Evolutionary conservation across 2,797 vertebrate species (phyloP), one percentile per base, ranked within the genome.

Genomic region (Mormyrops attenuatus): DNA sequence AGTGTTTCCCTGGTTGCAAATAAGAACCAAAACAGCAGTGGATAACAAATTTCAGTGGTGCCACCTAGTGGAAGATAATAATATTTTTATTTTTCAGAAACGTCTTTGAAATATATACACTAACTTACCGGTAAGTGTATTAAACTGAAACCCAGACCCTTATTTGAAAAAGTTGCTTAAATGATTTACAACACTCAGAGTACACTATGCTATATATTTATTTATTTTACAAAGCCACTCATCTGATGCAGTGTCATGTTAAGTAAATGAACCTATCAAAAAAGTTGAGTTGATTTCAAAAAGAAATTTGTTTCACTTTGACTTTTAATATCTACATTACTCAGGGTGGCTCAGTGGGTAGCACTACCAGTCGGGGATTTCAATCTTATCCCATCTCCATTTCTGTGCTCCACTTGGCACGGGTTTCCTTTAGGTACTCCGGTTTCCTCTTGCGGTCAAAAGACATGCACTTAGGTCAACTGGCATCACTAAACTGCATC

Each of bases 401-500:
- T 44, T 47, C 77, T 47, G 7, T 44, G 77, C 77, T 82, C 41
- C 3, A 3, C 41, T 47, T 47, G 41, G 77, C 41, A 22, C 0
- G 2, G 1, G 17, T 9, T 13, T 82, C 38, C 77, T 47, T 1
- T 47, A 47, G 20, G 17, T 82, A 47, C 77, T 82, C 38, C 7
- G 13, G 34, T 73, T 73, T 73, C 66, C 15, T 73, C 66, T 38
- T 73, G 66, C 30, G 30, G 30, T 73, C 30, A 17, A 38, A 5
- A 82, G 77, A 47, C 77, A 82, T 82, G 41, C 38, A 15, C 38
- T 41, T 80, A 38, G 38, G 38, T 44, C 34, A 8, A 80, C 5
- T 80, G 73, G 73, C 73, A 82, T 47, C 77, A 47, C 77, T 82
- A 47, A 82, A 44, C 41, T 82, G 77, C 77, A 82, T 82, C 41